Evolutionary conservation across 2,797 vertebrate species (phyloP).

Genomic region (Semaprochilodus insignis): DNA sequence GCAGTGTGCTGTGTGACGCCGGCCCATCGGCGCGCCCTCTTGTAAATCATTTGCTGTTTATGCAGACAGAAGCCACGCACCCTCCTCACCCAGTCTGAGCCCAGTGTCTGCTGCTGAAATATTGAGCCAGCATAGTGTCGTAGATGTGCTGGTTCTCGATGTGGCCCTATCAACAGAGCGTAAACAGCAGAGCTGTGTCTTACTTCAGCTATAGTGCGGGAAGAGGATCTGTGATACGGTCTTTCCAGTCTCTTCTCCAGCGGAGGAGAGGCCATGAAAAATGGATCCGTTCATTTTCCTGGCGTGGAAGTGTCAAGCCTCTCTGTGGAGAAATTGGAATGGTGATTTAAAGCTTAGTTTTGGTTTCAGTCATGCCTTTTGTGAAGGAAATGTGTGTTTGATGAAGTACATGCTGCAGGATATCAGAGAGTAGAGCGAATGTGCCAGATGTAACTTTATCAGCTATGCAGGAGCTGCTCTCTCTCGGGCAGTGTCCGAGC

Average conservation of each 20-base stretch:
- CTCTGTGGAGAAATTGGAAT: conserved; percentile 17
- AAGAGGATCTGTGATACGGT: conserved; percentile 36
- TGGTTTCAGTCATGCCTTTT: conserved; percentile 22
- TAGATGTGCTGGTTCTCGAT: conserved; percentile 31
- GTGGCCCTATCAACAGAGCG: conserved; percentile 48
- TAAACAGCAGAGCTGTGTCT: conserved; percentile 43
- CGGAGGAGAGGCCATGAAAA: conserved; percentile 24
- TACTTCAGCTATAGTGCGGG: conserved; percentile 18
- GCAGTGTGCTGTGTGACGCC: not conserved
- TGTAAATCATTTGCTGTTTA: conserved; percentile 43
- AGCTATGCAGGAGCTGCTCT: too few relatives aligned
- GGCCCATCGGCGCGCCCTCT: not conserved
- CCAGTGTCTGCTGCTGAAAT: conserved; percentile 46
- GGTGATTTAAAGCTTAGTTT: conserved; percentile 47
- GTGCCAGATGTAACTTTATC: too few relatives aligned
- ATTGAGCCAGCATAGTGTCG: conserved; percentile 43
- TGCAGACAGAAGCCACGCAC: conserved; percentile 40
- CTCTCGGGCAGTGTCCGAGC: not conserved
- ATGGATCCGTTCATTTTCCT: conserved; percentile 35
- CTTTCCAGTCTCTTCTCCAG: not conserved
- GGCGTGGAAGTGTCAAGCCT: conserved; percentile 9
- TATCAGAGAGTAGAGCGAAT: not conserved
- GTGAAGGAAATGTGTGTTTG: not conserved
- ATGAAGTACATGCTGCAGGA: not conserved
- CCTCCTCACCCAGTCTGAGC: conserved; percentile 29